phyloP scores from a whole-genome alignment of 2,888 invertebrate genomes.

The Dynastes hyllus region DNA sequence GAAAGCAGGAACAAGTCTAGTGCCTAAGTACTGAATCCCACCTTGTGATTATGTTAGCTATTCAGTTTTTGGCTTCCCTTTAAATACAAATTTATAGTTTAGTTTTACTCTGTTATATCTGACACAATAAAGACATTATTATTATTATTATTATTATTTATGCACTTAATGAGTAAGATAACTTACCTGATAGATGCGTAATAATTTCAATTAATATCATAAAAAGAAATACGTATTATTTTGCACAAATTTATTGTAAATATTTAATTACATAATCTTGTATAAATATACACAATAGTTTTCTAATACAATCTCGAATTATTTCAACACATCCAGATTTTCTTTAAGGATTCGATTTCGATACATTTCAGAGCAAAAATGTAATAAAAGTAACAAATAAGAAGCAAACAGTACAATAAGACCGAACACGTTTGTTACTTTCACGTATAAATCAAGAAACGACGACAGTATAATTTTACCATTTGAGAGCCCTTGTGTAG shows the following conservation, averaged over 20 bases:
- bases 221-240: background rate
- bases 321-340: conserved; percentile 25
- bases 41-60: no score
- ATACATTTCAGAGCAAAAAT: background rate
- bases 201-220: background rate
- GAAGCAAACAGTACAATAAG: conserved; percentile 1
- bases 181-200: background rate
- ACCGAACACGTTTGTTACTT: conserved; percentile 1
- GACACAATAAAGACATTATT: no score
- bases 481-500: conserved; percentile 15
- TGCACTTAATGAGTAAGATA: background rate
- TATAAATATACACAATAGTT: conserved; percentile 50
- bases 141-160: no score
- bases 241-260: conserved; percentile 50
- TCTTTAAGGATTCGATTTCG: conserved; percentile 19
- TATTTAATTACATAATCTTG: conserved; percentile 49
- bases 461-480: background rate
- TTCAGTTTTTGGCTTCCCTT: no score
- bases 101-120: no score
- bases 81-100: no score
- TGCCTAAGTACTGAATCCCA: no score
- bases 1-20: no score
- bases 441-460: background rate
- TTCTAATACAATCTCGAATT: conserved; percentile 45
- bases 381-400: background rate